Base-by-base conservation (phyloP, 2,888 invertebrate species). In the Calameuta pallipes region DNA sequence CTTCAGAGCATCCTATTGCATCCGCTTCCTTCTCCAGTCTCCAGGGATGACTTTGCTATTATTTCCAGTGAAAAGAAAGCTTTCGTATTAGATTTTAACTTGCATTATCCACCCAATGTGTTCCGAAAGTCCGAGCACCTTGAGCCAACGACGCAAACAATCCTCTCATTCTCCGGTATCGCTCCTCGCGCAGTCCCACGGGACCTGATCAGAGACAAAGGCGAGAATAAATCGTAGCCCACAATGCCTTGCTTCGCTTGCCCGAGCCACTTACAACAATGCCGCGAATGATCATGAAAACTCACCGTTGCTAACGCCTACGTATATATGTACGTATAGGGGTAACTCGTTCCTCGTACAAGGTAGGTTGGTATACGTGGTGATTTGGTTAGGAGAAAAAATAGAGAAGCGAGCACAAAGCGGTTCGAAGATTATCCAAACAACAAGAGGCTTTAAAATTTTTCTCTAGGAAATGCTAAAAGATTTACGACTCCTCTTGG, bases 141-240 rank as follows among this genome's bases (percentile, higher is more conserved):
- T 85, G 79, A 80, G 73, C 82, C 81, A 77, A 76, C 74, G 78
- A 78, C 81, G 76, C 82, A 84, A 85, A 85, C 85, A 85, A 85
- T 85, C 80, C 83, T 82, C 82, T 84, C 82, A 81, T 83, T 83
- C 79, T 80, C 80, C 79, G 84, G 82, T 85, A 84, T 85, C 84
- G 84, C 80, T 74, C 69, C 69, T 73, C 41, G 81, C 41, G 80
- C 81, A 81, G 81, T 83, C 85, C 83, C 85, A 76, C 35, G 82
- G 81, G 85, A 81, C 80, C 80, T 83, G 83, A 83, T 86, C 86
- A 84, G 86, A 83, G 84, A 83, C 83, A 85, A 86, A 86, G 81
- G 82, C 79, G 82, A 81, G 82, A 84, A 86, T 86, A 86, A 86
- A 86, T 86, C 85, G 80, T 76, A 68, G 71, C 37, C 78, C 78